Evolutionary conservation across 2,888 invertebrate genomes (phyloP), one percentile per base, ranked within the genome.

Genomic region (Tenthredo notha): DNA sequence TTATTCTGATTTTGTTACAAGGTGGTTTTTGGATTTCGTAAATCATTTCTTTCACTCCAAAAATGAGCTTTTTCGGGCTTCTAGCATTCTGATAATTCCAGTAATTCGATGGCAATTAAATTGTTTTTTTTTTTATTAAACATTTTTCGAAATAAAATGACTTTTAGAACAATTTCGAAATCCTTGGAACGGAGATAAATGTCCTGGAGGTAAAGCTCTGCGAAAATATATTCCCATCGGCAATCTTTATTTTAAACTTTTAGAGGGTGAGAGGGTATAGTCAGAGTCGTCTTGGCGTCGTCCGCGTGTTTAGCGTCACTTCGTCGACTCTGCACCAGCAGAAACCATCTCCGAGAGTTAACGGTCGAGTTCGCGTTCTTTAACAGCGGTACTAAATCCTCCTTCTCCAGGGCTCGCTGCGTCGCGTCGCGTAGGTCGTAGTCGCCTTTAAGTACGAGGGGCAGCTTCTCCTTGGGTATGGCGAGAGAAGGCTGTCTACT

Each of bases 341-440:
- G 54, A 54, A 80, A 80, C 80, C 80, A 40, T 85, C 80, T 85
- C 85, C 29, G 84, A 87, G 85, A 88, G 86, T 89, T 90, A 89
- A 89, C 86, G 85, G 67, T 54, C 29, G 47, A 70, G 65, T 83
- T 83, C 78, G 85, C 85, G 84, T 89, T 86, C 85, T 84, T 88
- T 87, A 87, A 89, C 88, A 86, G 88, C 88, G 85, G 85, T 86
- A 88, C 86, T 90, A 90, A 90, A 89, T 86, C 85, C 84, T 85
- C 65, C 78, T 86, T 85, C 77, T 88, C 87, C 87, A 87, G 86
- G 85, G 88, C 88, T 90, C 87, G 54, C 74, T 80, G 75, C 84
- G 84, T 88, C 86, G 87, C 87, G 86, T 86, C 85, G 75, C 85
- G 85, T 67, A 87, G 87, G 87, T 85, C 85, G 88, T 89, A 88